Base-by-base conservation (phyloP, 2,797 vertebrate species). In the Labroides dimidiatus region DNA sequence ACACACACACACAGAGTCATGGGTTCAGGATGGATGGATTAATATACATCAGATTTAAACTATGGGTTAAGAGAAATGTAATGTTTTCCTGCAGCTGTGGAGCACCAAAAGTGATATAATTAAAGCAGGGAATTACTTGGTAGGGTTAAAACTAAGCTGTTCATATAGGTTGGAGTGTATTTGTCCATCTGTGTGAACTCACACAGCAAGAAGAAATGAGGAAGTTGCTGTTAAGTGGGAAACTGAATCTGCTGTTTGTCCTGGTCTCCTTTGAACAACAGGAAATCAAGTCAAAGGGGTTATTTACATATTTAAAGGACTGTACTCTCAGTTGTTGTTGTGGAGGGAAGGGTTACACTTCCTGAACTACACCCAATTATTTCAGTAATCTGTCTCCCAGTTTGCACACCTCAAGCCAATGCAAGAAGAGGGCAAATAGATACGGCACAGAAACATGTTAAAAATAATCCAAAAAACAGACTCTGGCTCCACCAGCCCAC, bases 381-480 rank as follows among this genome's bases (percentile, higher is more conserved):
- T 58, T 54, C 78, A 81, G 57, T 79, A 81, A 82, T 62, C n/a
- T 62, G 36, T 64, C 62, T 49, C 44, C 63, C 42, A 66, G 39
- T 81, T 57, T 44, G 33, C n/a, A 51, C 20, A 33, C 72, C 73
- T 78, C 75, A 1, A 24, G 42, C 61, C 68, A 72, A 56, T 64
- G 27, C 36, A 16, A 39, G 44, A 70, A 41, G 50, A 58, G 42
- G 6, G 49, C 1, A 3, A 77, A 49, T 36, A 59, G 59, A 69
- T 48, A 52, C 21, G 45, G 60, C 75, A 61, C 23, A 73, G 69
- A 66, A 58, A 52, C 8, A 53, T 53, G 63, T 74, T 80, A 78
- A 79, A 86, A 90, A 90, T 86, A 81, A 84, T 79, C 64, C 42
- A 14, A 58, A 75, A 76, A 81, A 81, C 66, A 83, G 59, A 80